These are phyloP conservation scores for Agapetus fuscipes DNA, from an alignment of 2,888 invertebrate species.

Conservation along the genomic window DNA sequence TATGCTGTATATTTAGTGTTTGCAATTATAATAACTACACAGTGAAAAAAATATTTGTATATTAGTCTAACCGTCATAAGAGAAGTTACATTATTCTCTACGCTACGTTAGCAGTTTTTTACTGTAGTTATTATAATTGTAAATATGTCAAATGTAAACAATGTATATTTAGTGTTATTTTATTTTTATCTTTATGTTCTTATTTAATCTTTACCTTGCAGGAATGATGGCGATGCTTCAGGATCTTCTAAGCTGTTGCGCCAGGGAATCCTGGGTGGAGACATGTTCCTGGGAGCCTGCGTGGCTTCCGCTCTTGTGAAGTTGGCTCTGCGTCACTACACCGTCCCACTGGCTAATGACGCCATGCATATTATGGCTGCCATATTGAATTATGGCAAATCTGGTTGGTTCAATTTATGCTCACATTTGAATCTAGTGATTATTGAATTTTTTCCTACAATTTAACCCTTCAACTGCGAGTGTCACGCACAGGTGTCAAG, in stretches of 20 bases:
- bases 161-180: too few relatives aligned
- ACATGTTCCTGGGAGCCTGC: slow-evolving; percentile 92
- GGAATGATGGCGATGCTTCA: slow-evolving; percentile 12
- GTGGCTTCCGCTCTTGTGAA: slow-evolving; percentile 87
- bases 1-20: neutral
- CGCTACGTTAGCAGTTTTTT: too few relatives aligned
- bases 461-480: too few relatives aligned
- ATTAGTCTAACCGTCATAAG: too few relatives aligned
- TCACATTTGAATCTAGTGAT: neutral
- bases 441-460: neutral
- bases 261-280: slow-evolving; percentile 85
- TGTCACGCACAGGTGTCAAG: too few relatives aligned
- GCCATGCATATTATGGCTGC: slow-evolving; percentile 83
- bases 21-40: too few relatives aligned
- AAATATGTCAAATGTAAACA: too few relatives aligned
- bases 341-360: slow-evolving; percentile 43
- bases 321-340: slow-evolving; percentile 53
- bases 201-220: too few relatives aligned
- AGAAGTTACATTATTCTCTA: too few relatives aligned
- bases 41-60: neutral
- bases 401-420: slow-evolving; percentile 47
- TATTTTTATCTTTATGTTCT: too few relatives aligned
- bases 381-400: slow-evolving; percentile 78
- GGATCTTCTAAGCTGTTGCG: slow-evolving; percentile 48
- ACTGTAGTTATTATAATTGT: too few relatives aligned